A percentile compares a stretch with the other conserved stretches of the same genome.
Conservation (phyloP, 2,888 invertebrate genomes). For the Nymphalis c-album region DNA sequence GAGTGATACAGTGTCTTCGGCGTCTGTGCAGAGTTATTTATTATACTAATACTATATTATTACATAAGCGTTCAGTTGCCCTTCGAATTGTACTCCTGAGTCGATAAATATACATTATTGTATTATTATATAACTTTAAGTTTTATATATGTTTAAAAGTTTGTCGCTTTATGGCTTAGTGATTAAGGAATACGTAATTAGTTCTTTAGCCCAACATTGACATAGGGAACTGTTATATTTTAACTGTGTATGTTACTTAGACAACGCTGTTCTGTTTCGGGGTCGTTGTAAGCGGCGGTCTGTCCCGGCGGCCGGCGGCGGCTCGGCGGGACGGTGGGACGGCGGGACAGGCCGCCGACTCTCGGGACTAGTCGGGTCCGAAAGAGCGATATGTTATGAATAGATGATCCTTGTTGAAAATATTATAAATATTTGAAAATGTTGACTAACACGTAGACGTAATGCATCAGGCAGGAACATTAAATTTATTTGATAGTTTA, state of each 20-base stretch:
- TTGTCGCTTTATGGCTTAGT: conserved; percentile 16
- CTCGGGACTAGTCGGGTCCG: neutral
- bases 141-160: conserved; percentile 14
- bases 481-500: conserved; percentile 5
- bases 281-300: neutral
- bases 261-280: conserved; percentile 8
- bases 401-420: conserved; percentile 19
- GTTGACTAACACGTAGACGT: conserved; percentile 9
- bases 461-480: neutral
- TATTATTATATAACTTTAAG: conserved; percentile 15
- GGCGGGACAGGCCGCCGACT: neutral
- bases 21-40: too few species aligned
- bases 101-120: conserved; percentile 11
- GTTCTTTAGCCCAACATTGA: conserved; percentile 27
- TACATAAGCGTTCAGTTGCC: neutral
- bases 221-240: conserved; percentile 19
- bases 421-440: conserved; percentile 24
- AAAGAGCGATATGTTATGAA: conserved; percentile 8
- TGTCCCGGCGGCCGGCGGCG: neutral
- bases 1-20: conserved; percentile 13
- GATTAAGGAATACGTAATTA: conserved; percentile 13
- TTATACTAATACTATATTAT: too few species aligned
- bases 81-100: neutral
- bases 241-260: conserved; percentile 7
- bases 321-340: neutral